Conservation (phyloP, 2,888 invertebrate species). For the Drosophila seclusa region DNA sequence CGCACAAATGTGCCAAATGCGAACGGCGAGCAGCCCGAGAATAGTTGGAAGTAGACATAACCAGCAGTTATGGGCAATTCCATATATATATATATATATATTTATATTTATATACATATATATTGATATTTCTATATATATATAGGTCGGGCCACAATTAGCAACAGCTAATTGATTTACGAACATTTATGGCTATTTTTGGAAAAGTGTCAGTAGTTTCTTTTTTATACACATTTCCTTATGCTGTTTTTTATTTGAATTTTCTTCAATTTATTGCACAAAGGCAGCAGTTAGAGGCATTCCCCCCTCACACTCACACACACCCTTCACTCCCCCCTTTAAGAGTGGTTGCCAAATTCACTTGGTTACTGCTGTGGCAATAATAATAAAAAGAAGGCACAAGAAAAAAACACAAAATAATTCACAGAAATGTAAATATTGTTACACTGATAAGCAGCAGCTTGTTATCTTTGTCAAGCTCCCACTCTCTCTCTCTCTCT, state of each 20-base stretch:
- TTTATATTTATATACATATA: neutral
- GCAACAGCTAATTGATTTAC: constrained; percentile 70
- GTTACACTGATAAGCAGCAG: constrained; percentile 70
- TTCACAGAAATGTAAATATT: constrained; percentile 80
- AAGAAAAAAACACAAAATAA: constrained; percentile 32
- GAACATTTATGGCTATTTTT: constrained; percentile 68
- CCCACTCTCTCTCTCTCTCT: constrained; percentile 8
- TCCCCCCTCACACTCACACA: neutral
- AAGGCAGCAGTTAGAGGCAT: neutral
- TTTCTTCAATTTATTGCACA: constrained; percentile 29
- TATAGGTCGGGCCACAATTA: constrained; percentile 10
- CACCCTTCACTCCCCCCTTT: neutral
- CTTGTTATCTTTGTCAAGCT: constrained; percentile 47
- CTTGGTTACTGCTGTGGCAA: constrained; percentile 33
- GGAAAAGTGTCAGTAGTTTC: constrained; percentile 57
- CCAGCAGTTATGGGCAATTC: constrained; percentile 9
- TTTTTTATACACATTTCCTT: constrained; percentile 13
- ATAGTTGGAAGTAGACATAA: constrained; percentile 1
- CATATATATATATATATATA: neutral
- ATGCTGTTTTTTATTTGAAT: constrained; percentile 10
- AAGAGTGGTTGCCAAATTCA: constrained; percentile 56
- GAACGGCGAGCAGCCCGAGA: constrained; percentile 1
- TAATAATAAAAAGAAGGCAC: constrained; percentile 38
- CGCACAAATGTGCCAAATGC: constrained; percentile 42
- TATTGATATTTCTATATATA: neutral